Conservation (phyloP, 2,113 vertebrate species). For the Galbula dea region DNA sequence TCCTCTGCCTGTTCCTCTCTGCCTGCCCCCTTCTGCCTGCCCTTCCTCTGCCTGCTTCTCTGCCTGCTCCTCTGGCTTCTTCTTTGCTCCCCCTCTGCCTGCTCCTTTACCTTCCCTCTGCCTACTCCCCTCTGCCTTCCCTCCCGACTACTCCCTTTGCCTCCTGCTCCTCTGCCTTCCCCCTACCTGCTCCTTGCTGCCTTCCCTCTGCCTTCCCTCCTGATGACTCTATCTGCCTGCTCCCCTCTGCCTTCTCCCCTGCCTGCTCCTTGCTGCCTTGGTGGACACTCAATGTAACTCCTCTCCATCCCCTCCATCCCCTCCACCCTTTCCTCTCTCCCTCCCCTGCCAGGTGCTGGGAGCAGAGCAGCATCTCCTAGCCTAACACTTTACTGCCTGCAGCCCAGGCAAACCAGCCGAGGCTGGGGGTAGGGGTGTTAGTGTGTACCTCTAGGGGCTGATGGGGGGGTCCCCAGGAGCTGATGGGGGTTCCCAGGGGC, state of each 20-base stretch:
- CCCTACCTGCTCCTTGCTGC: neutral
- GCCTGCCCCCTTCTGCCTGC: neutral
- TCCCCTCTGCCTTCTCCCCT: neutral
- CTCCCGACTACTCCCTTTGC: too few species aligned
- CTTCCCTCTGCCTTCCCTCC: too few species aligned
- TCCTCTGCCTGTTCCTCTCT: neutral
- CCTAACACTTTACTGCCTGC: conserved; percentile 22
- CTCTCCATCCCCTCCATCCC: too few species aligned
- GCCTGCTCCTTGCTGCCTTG: neutral
- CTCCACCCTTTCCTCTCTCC: neutral
- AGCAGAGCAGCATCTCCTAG: neutral
- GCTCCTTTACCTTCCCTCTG: neutral
- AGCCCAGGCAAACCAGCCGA: neutral
- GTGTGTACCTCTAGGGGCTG: too few species aligned
- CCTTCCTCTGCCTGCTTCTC: neutral
- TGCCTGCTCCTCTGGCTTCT: too few species aligned
- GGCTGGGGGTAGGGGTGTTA: too few species aligned
- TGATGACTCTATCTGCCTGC: too few species aligned
- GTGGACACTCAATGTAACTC: neutral
- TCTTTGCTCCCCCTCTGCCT: neutral
- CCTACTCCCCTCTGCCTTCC: neutral
- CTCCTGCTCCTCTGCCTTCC: neutral
- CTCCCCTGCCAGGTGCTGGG: neutral
- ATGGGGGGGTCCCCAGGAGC: too few species aligned
- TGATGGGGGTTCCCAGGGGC: neutral